These are phyloP conservation scores for Nycteola revayana DNA, from an alignment of 2,888 invertebrate species.

Conservation along the genomic window DNA sequence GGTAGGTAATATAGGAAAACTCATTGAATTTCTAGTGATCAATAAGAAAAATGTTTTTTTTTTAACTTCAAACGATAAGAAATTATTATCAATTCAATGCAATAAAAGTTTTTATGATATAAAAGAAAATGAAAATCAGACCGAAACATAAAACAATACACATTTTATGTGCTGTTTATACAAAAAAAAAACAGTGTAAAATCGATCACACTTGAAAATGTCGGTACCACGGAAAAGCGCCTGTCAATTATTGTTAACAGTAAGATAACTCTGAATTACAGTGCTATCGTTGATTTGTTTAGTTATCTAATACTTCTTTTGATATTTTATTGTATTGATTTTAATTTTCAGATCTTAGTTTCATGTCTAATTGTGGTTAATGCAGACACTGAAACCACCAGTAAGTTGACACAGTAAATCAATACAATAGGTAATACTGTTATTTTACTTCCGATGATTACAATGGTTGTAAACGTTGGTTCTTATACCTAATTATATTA, in stretches of 20 bases:
- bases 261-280: conserved; percentile 32
- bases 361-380: conserved; percentile 24
- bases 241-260: conserved; percentile 41
- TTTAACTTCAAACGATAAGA: background rate
- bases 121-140: conserved; percentile 54
- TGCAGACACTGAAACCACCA: conserved; percentile 32
- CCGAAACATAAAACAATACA: conserved; percentile 37
- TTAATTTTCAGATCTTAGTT: conserved; percentile 23
- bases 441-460: too few relatives aligned
- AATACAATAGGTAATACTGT: too few relatives aligned
- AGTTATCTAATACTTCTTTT: background rate
- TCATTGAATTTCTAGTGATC: too few relatives aligned
- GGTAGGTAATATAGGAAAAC: too few relatives aligned
- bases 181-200: background rate
- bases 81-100: conserved; percentile 1
- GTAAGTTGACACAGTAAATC: too few relatives aligned
- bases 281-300: background rate
- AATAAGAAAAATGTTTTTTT: too few relatives aligned
- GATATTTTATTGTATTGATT: conserved; percentile 2
- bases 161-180: background rate
- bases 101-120: conserved; percentile 37
- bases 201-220: conserved; percentile 26
- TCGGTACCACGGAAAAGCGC: conserved; percentile 32
- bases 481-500: too few relatives aligned
- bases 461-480: too few relatives aligned